These are phyloP conservation scores for Pachydiplax longipennis DNA, from an alignment of 2,888 invertebrate genomes.

Conservation along the genomic window DNA sequence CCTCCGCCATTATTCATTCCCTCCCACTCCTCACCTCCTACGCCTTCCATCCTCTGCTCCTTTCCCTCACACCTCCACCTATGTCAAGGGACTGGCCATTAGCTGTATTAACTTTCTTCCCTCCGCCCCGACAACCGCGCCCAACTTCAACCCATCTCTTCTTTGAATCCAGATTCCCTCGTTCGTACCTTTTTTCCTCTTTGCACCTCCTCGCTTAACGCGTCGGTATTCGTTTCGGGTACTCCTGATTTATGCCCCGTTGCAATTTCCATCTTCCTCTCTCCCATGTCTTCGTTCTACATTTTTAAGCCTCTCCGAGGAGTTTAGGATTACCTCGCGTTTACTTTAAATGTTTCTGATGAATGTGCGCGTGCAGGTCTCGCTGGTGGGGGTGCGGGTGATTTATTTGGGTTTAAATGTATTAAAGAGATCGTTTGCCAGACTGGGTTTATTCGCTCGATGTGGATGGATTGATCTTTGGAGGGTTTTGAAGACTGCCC, in stretches of 20 bases:
- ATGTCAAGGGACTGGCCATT: not conserved
- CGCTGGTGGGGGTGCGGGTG: not conserved
- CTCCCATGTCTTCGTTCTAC: not conserved
- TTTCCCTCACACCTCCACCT: not conserved
- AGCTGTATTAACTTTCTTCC: constrained; percentile 28
- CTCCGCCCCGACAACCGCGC: not conserved
- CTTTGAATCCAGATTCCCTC: not conserved
- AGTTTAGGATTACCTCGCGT: not conserved
- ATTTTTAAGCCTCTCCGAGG: not conserved
- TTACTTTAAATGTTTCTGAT: not conserved
- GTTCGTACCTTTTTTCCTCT: not conserved
- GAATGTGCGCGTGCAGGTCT: not conserved
- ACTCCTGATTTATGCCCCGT: not conserved
- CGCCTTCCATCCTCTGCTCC: not conserved
- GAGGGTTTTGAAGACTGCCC: too few species aligned
- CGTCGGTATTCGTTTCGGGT: not conserved
- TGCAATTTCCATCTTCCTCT: not conserved
- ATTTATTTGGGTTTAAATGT: not conserved
- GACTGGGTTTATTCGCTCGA: not conserved
- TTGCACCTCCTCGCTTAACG: not conserved
- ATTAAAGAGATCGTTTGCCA: not conserved
- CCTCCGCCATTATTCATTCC: constrained; percentile 51
- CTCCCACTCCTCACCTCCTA: constrained; percentile 50
- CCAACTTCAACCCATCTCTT: not conserved
- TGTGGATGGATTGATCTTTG: not conserved